Percentiles rank a stretch among this genome's conserved stretches.
phyloP scores from a whole-genome alignment of 2,888 invertebrate genomes.

The Tiphia femorata region DNA sequence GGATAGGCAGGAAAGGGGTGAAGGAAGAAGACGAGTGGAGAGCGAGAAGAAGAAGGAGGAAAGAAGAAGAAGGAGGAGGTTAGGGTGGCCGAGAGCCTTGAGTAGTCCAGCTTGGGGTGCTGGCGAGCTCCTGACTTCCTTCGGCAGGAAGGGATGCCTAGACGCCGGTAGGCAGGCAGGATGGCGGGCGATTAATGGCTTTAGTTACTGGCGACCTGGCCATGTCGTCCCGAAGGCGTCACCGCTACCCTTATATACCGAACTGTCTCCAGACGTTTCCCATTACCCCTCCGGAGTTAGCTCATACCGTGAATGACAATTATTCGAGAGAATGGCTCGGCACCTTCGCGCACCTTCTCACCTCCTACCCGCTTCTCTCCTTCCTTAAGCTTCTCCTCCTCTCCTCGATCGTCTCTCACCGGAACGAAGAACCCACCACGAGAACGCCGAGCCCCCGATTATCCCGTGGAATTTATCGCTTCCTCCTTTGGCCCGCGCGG shows the following conservation, averaged over 20 bases:
- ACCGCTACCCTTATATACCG: conserved; percentile 34
- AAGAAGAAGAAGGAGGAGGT: not conserved
- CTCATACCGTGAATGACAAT: conserved; percentile 41
- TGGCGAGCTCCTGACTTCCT: conserved; percentile 6
- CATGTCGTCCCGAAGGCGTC: conserved; percentile 43
- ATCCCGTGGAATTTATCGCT: too few species aligned
- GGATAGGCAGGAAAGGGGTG: conserved; percentile 5
- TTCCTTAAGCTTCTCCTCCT: too few species aligned
- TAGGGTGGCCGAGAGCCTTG: conserved; percentile 26
- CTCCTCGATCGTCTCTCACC: too few species aligned
- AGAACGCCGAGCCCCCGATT: too few species aligned
- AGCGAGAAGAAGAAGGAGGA: not conserved
- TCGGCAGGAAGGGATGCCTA: conserved; percentile 49
- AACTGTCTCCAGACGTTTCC: conserved; percentile 48
- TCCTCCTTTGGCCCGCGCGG: too few species aligned
- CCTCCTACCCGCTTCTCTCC: too few species aligned
- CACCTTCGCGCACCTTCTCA: too few species aligned
- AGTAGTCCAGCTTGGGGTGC: conserved; percentile 29
- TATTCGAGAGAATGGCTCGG: conserved; percentile 22
- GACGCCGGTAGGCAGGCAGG: conserved; percentile 55
- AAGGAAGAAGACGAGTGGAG: conserved; percentile 14
- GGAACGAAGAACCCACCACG: too few species aligned
- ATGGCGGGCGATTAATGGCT: conserved; percentile 62
- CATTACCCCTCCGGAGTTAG: conserved; percentile 42
- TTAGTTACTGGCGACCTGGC: conserved; percentile 52